Percentiles rank a stretch among this genome's conserved stretches.
Conservation (phyloP, 2,888 invertebrate genomes). For the Synergus umbraculus region DNA sequence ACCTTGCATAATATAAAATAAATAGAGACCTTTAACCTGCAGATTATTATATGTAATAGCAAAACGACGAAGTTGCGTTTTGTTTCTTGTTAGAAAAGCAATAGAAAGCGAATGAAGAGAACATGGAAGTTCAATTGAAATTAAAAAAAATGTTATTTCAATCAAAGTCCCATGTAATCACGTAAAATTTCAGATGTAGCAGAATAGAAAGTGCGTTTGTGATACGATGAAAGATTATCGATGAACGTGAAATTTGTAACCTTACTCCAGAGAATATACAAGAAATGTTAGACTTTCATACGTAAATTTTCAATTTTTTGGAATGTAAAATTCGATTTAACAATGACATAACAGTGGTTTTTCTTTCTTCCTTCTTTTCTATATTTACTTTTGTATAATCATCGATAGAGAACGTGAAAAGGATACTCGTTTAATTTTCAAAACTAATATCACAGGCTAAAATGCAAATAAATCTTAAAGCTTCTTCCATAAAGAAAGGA, state of each 20-base stretch:
- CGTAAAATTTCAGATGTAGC: constrained; percentile 14
- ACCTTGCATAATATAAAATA: constrained; percentile 34
- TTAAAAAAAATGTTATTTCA: background rate
- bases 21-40: constrained; percentile 22
- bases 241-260: constrained; percentile 17
- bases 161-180: background rate
- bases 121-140: background rate
- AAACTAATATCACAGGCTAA: constrained; percentile 40
- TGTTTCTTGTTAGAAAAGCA: constrained; percentile 26
- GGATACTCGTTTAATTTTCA: constrained; percentile 16
- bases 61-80: background rate
- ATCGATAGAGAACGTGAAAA: constrained; percentile 28
- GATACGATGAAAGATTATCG: constrained; percentile 28
- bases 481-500: constrained; percentile 12
- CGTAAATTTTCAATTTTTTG: constrained; percentile 5
- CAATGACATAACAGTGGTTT: constrained; percentile 5
- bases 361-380: background rate
- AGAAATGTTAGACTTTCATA: constrained; percentile 23
- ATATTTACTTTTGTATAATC: background rate
- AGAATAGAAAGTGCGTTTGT: constrained; percentile 15
- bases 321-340: constrained; percentile 28
- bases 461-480: constrained; percentile 36
- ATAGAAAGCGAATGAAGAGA: constrained; percentile 1
- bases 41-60: background rate
- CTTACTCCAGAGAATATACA: constrained; percentile 35